Conservation (phyloP, 1,140 invertebrate species). For the Magallana gigas region DNA sequence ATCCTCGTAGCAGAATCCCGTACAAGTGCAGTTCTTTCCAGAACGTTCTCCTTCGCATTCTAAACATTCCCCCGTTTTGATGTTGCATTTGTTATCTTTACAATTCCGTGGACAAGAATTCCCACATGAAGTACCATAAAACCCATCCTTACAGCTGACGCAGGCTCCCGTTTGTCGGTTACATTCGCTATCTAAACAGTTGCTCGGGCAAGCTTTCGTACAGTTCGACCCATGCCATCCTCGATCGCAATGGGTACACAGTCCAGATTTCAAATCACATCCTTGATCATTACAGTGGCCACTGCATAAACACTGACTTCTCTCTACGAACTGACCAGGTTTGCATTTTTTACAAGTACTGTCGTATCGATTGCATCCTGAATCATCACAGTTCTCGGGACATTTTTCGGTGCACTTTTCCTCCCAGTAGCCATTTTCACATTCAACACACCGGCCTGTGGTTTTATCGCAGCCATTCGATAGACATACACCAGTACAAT, state of each 20-base stretch:
- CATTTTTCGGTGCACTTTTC: constrained; percentile 15
- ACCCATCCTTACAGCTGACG: neutral
- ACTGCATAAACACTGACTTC: constrained; percentile 40
- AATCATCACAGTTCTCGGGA: constrained; percentile 41
- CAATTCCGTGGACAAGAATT: constrained; percentile 38
- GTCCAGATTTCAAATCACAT: constrained; percentile 34
- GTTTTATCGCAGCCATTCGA: neutral
- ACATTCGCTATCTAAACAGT: constrained; percentile 33
- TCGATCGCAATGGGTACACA: constrained; percentile 38
- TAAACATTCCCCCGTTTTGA: constrained; percentile 35
- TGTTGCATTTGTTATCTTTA: constrained; percentile 4
- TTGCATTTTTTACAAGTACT: constrained; percentile 19
- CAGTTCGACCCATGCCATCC: constrained; percentile 40
- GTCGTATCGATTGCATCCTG: constrained; percentile 27
- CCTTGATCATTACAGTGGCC: constrained; percentile 47
- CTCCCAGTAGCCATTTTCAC: constrained; percentile 30
- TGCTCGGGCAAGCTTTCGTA: neutral
- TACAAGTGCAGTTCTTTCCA: neutral
- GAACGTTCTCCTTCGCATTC: constrained; percentile 8
- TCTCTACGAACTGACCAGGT: neutral
- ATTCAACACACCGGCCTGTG: constrained; percentile 26
- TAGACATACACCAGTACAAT: constrained; percentile 40
- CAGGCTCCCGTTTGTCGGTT: constrained; percentile 26
- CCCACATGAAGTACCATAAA: constrained; percentile 39
- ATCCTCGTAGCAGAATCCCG: neutral